Conservation (phyloP, 2,113 vertebrate species). For the Arizona elegans region DNA sequence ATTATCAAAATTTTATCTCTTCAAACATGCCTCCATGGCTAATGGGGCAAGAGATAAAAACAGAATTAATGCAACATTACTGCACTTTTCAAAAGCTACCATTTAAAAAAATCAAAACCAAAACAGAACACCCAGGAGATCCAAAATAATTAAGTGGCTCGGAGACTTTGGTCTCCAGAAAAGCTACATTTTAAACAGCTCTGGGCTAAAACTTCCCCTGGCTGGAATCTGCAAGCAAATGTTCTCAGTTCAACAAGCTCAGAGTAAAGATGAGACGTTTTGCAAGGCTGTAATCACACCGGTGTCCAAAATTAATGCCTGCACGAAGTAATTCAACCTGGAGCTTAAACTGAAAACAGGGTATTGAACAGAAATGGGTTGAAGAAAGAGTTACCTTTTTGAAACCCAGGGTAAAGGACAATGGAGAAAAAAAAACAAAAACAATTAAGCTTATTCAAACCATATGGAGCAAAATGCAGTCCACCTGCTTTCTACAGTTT, state of each 20-base stretch:
- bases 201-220: background rate
- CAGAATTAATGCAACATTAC: slow-evolving; percentile 56
- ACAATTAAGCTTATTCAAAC: slow-evolving; percentile 86
- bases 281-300: slow-evolving; percentile 7
- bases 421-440: slow-evolving; percentile 16
- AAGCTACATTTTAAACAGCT: slow-evolving; percentile 37
- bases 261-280: background rate
- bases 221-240: background rate
- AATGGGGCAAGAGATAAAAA: slow-evolving; percentile 23
- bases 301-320: slow-evolving; percentile 28
- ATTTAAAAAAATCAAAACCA: slow-evolving; percentile 53
- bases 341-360: slow-evolving; percentile 20
- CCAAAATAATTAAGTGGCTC: slow-evolving; percentile 24
- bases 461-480: slow-evolving; percentile 51
- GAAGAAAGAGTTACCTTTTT: slow-evolving; percentile 56
- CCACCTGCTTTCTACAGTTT: slow-evolving; percentile 39
- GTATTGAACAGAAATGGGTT: slow-evolving; percentile 19
- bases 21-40: slow-evolving; percentile 59
- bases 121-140: slow-evolving; percentile 44
- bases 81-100: slow-evolving; percentile 67
- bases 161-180: background rate
- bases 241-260: background rate
- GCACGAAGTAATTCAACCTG: slow-evolving; percentile 45
- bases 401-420: slow-evolving; percentile 41
- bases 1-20: slow-evolving; percentile 50